Evolutionary conservation across 1,140 invertebrate genomes (phyloP).

Genomic region (Batillaria attramentaria): DNA sequence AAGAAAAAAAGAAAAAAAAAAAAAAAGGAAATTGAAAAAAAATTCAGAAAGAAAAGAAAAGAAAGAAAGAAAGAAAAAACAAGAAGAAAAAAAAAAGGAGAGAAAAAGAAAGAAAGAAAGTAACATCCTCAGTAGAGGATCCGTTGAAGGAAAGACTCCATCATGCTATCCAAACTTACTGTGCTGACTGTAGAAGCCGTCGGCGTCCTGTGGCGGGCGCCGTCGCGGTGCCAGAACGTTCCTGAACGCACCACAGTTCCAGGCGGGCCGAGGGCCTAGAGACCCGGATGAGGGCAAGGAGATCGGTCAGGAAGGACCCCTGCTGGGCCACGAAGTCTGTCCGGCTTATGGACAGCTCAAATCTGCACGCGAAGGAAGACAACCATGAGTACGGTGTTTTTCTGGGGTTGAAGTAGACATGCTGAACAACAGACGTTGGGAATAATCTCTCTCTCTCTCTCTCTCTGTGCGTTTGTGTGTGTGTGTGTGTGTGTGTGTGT

Average conservation of each 20-base stretch:
- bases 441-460: too few relatives aligned
- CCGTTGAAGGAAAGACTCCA: neutral
- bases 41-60: neutral
- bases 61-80: neutral
- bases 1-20: neutral
- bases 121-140: neutral
- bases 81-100: neutral
- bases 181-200: constrained; percentile 28
- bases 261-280: constrained; percentile 33
- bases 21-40: neutral
- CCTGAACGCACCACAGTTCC: constrained; percentile 42
- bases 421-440: neutral
- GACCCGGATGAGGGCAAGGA: constrained; percentile 27
- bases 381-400: neutral
- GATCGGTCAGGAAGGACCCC: constrained; percentile 32
- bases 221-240: constrained; percentile 30
- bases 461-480: too few relatives aligned
- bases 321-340: constrained; percentile 32
- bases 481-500: neutral
- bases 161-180: constrained; percentile 8
- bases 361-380: neutral
- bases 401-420: neutral
- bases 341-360: constrained; percentile 30
- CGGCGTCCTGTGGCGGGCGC: constrained; percentile 13
- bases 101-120: neutral